Percentiles rank a stretch among this genome's conserved stretches.
These are phyloP conservation scores for Lycaena phlaeas DNA, from an alignment of 2,888 invertebrate genomes.

Conservation along the genomic window DNA sequence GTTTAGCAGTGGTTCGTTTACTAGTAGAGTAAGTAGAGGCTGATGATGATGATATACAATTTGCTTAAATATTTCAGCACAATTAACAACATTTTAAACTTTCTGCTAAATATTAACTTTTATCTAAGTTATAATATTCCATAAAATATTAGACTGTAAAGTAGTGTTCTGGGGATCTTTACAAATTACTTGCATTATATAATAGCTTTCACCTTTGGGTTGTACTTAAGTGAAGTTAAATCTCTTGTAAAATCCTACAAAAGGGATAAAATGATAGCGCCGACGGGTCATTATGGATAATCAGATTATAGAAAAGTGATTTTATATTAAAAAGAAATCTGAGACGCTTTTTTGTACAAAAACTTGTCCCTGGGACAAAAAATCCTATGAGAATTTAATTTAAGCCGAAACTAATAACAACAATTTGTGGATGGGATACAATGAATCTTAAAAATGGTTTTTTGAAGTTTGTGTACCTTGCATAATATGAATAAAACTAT, in stretches of 20 bases:
- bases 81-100: too few species aligned
- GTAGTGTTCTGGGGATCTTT: neutral
- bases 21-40: too few species aligned
- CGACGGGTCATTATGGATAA: constrained; percentile 27
- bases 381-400: constrained; percentile 33
- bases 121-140: too few species aligned
- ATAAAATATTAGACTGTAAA: too few species aligned
- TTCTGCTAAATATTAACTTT: too few species aligned
- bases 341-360: constrained; percentile 31
- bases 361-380: constrained; percentile 41
- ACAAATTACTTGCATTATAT: constrained; percentile 6
- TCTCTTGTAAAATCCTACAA: constrained; percentile 14
- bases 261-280: constrained; percentile 24
- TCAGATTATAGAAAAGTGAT: constrained; percentile 34
- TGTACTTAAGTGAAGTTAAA: constrained; percentile 9
- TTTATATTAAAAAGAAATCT: constrained; percentile 42
- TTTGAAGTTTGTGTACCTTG: too few species aligned
- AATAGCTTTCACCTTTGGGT: constrained; percentile 5
- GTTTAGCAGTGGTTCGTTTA: too few species aligned
- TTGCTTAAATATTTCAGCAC: too few species aligned
- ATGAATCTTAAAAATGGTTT: neutral
- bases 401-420: constrained; percentile 59
- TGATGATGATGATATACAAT: too few species aligned
- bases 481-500: too few species aligned
- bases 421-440: constrained; percentile 34